Conservation (phyloP, 2,888 invertebrate genomes). For the Drosophila parthenogenetica region DNA sequence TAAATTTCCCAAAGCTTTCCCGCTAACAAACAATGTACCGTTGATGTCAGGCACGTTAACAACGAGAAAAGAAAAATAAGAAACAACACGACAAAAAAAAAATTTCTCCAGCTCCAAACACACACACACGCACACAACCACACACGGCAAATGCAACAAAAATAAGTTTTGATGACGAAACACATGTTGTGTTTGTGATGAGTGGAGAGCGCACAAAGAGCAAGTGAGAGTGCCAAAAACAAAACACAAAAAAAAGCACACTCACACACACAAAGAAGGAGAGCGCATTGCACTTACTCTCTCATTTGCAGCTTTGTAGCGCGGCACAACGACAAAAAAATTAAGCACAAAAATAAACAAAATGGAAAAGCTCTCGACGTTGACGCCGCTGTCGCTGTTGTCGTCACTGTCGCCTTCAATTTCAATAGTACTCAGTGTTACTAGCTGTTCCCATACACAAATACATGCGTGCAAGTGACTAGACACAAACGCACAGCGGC, state of each 20-base stretch:
- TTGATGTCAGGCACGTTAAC: constrained; percentile 25
- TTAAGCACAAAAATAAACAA: constrained; percentile 69
- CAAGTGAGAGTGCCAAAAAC: constrained; percentile 16
- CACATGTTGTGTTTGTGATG: constrained; percentile 76
- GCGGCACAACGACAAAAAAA: constrained; percentile 50
- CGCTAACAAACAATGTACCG: constrained; percentile 13
- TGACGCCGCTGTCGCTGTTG: constrained; percentile 27
- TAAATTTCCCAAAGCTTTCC: constrained; percentile 24
- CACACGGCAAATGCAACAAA: constrained; percentile 65
- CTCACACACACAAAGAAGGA: constrained; percentile 7
- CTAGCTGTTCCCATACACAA: constrained; percentile 53
- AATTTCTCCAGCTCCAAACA: constrained; percentile 41
- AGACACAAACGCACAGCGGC: not conserved
- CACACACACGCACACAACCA: not conserved
- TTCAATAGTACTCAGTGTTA: constrained; percentile 67
- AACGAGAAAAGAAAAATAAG: constrained; percentile 5
- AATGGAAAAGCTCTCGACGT: constrained; percentile 67
- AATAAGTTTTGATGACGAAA: constrained; percentile 76
- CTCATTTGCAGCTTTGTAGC: constrained; percentile 74
- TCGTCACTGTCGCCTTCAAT: constrained; percentile 74
- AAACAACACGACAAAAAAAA: constrained; percentile 15
- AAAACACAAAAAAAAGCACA: not conserved
- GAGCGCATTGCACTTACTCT: constrained; percentile 33
- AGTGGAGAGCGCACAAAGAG: constrained; percentile 16
- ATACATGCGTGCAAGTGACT: not conserved